Conservation (phyloP, 2,113 vertebrate species). For the Platysternon megacephalum region DNA sequence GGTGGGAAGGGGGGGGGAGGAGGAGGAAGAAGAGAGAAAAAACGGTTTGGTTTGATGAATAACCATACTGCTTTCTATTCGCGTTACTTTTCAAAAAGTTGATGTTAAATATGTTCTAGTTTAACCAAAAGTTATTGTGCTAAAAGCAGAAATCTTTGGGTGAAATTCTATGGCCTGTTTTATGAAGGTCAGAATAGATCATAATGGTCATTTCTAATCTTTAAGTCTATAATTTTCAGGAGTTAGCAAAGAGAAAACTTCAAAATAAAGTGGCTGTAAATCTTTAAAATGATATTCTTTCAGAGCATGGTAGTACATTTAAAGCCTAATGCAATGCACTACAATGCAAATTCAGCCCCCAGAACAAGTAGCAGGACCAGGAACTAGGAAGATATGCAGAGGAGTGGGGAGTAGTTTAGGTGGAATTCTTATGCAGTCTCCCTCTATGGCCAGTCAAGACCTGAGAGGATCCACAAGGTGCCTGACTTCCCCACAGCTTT, state of each 20-base stretch:
- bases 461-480: background rate
- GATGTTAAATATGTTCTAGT: background rate
- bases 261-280: background rate
- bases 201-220: background rate
- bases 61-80: background rate
- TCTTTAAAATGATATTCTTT: background rate
- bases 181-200: background rate
- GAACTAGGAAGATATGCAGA: background rate
- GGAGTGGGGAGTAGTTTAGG: background rate
- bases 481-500: background rate
- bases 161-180: background rate
- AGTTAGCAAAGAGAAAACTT: background rate
- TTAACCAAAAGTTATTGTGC: background rate
- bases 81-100: background rate
- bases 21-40: accelerated
- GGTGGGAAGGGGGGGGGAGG: accelerated
- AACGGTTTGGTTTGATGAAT: background rate
- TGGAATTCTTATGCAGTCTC: background rate
- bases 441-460: background rate
- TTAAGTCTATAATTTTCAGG: background rate
- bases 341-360: background rate
- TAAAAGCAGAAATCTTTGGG: background rate
- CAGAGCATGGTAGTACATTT: background rate
- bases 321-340: background rate
- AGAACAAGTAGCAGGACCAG: background rate